Evolutionary conservation across 37 sponge, comb jelly and placozoan species (phyloP).

Genomic region (Spongilla lacustris): DNA sequence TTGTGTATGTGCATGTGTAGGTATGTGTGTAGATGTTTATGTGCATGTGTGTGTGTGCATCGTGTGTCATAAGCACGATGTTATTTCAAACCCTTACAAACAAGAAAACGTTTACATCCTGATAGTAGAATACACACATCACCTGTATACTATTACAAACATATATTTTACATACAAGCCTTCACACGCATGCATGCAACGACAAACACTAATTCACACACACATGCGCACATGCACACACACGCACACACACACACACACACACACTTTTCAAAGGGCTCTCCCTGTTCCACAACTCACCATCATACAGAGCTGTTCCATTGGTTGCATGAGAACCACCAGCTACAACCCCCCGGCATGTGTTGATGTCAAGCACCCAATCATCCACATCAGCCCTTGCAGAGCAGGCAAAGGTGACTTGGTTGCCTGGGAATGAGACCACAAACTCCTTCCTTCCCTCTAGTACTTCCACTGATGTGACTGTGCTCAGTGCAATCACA

Average conservation of each 20-base stretch:
- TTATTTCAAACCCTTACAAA: too few relatives aligned
- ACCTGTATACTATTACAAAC: too few relatives aligned
- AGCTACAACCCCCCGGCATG: background rate
- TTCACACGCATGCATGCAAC: background rate
- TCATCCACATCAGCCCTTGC: slow-evolving; percentile 66
- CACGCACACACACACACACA: background rate
- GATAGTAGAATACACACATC: too few relatives aligned
- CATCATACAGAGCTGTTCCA: background rate
- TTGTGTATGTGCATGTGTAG: background rate
- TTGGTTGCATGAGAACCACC: background rate
- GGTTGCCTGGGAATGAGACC: slow-evolving; percentile 13
- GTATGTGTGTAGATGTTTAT: background rate
- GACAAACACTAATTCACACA: background rate
- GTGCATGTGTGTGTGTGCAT: background rate
- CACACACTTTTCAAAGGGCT: too few relatives aligned
- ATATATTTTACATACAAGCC: too few relatives aligned
- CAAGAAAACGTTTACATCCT: too few relatives aligned
- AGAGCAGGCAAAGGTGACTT: slow-evolving; percentile 33
- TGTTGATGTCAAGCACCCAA: slow-evolving; percentile 48
- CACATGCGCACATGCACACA: background rate
- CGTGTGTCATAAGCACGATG: too few relatives aligned
- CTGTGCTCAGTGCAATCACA: slow-evolving; percentile 37
- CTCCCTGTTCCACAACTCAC: background rate
- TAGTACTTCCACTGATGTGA: slow-evolving; percentile 6
- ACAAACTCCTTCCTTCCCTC: slow-evolving; percentile 40